A percentile compares a stretch with the other conserved stretches of the same genome.
Conservation (phyloP, 2,888 invertebrate genomes). For the Tenthredo mesomela region DNA sequence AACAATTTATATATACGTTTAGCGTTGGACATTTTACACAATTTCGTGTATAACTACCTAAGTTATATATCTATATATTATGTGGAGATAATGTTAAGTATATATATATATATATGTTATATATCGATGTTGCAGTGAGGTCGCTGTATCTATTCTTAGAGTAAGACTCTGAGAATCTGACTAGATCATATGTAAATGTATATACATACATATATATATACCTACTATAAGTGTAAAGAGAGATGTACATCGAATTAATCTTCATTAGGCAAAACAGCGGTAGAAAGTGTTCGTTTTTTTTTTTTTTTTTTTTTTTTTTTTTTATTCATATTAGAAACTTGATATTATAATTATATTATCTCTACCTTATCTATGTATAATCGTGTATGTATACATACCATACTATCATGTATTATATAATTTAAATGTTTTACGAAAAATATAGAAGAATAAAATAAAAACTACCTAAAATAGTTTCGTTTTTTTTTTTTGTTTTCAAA, state of each 20-base stretch:
- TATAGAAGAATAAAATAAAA: no score
- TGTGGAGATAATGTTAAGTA: background rate
- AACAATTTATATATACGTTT: no score
- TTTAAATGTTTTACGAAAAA: background rate
- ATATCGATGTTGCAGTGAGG: background rate
- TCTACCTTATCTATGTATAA: background rate
- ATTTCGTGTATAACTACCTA: no score
- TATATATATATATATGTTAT: no score
- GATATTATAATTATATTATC: background rate
- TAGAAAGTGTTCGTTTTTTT: background rate
- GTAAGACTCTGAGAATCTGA: background rate
- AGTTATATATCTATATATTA: background rate
- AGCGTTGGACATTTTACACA: no score
- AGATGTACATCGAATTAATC: slow-evolving; percentile 19
- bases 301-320: background rate
- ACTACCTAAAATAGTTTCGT: background rate
- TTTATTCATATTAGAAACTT: background rate
- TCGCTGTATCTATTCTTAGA: slow-evolving; percentile 2
- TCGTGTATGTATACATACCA: background rate
- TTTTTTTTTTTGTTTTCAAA: background rate
- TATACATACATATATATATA: background rate
- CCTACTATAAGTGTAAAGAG: background rate
- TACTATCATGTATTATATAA: background rate
- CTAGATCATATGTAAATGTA: background rate
- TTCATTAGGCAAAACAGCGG: slow-evolving; percentile 27